phyloP scores from a whole-genome alignment of 1,140 invertebrate genomes.

The Ericerus pela region DNA sequence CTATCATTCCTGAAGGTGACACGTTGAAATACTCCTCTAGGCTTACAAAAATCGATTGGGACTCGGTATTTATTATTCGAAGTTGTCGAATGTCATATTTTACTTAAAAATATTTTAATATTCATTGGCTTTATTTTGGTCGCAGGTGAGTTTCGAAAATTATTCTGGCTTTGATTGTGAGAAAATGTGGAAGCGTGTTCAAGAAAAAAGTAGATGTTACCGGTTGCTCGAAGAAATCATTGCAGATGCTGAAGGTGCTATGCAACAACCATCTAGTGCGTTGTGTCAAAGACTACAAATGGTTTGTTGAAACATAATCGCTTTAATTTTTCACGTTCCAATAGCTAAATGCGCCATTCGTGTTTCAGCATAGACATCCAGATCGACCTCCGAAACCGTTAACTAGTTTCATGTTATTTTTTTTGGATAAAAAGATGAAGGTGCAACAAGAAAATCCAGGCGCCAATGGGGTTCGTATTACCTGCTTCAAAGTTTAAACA shows the following conservation, averaged over 20 bases:
- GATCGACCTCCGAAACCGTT: neutral
- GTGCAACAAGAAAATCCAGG: neutral
- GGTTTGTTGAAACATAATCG: neutral
- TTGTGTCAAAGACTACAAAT: neutral
- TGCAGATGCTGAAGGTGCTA: neutral
- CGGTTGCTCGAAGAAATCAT: neutral
- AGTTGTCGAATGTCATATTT: no score
- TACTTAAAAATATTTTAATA: no score
- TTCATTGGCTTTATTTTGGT: no score
- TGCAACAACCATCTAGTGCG: neutral
- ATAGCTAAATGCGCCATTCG: neutral
- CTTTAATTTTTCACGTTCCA: neutral
- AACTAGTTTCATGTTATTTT: neutral
- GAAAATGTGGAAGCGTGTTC: neutral
- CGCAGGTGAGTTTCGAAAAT: neutral
- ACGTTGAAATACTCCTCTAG: no score
- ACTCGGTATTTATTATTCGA: no score
- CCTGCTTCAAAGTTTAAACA: neutral
- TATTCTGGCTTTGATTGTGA: neutral
- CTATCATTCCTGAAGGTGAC: no score
- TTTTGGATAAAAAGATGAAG: neutral
- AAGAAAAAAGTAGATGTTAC: neutral
- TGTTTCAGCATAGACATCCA: neutral
- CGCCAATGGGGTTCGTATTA: neutral
- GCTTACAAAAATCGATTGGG: no score